Base-by-base conservation (phyloP, 2,888 invertebrate species). In the Diarsia dahlii region DNA sequence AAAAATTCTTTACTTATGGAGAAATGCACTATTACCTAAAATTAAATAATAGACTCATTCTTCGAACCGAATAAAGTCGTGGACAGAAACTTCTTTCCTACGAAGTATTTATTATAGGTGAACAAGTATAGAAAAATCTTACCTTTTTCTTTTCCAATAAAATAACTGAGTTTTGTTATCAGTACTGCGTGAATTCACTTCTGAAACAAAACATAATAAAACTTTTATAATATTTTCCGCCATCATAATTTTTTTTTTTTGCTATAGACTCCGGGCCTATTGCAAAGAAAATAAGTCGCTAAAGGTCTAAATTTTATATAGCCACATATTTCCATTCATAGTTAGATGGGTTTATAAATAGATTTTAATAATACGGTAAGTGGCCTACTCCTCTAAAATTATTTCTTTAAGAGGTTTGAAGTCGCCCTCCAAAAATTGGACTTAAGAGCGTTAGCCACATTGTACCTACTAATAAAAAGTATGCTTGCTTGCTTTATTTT, bases 151-250 rank as follows among this genome's bases (percentile, higher is more conserved):
- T 73, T 82, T 64, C 58, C 65, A 67, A 70, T 74, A 56, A 70
- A 67, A 70, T 74, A 56, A 70, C 69, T 70, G 66, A 18, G 52
- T 63, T 74, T 45, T 66, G 71, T 18, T 77, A 63, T 54, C 58
- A 78, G 74, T 20, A 60, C 73, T 54, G 73, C 52, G 56, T 80
- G 65, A 60, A 64, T 62, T 72, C 54, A 74, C 62, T 63, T 70
- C 82, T 85, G 85, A 60, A 83, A 83, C 74, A 83, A 83, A 77
- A 85, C 12, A 70, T 10, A 52, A 54, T 28, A 71, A 10, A 73
- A 60, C 15, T 63, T 74, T 77, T 72, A 48, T 71, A 54, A 50
- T 74, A 56, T 62, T 62, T 46, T 28, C 5, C 10, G 13, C 2
- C 9, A 65, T 23, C 2, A 48, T 39, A 46, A 20, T 18, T 4